Evolutionary conservation across 2,888 invertebrate species (phyloP).

Genomic region (Anodontia alba): DNA sequence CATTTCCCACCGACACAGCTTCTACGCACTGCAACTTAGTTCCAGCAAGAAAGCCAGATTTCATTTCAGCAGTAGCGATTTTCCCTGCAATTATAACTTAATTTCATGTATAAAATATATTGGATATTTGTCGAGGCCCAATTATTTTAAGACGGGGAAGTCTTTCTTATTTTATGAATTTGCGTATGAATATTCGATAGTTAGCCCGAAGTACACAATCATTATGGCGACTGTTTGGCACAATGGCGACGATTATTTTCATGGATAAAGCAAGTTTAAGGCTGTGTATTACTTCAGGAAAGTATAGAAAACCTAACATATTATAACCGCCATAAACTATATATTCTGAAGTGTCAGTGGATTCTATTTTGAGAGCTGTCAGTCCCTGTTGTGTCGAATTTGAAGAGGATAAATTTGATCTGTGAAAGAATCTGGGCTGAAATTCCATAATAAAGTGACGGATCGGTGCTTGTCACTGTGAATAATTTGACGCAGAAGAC

Average conservation of each 20-base stretch:
- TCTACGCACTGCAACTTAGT: constrained; percentile 27
- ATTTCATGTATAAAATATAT: no score
- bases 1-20: constrained; percentile 8
- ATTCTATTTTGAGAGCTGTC: neutral
- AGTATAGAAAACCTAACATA: neutral
- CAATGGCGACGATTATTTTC: constrained; percentile 54
- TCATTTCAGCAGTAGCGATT: no score
- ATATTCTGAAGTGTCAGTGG: neutral
- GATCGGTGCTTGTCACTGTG: neutral
- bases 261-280: neutral
- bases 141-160: no score
- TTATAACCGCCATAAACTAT: neutral
- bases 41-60: neutral
- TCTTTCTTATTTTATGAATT: neutral
- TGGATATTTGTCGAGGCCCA: no score
- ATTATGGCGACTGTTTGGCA: constrained; percentile 68
- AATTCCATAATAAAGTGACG: neutral
- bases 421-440: neutral
- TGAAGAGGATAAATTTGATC: neutral
- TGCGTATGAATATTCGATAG: constrained; percentile 49
- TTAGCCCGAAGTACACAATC: constrained; percentile 49
- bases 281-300: neutral
- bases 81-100: no score
- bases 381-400: neutral
- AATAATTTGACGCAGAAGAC: neutral